Evolutionary conservation across 2,113 vertebrate genomes (phyloP), one percentile per base, ranked within the genome.

Genomic region (Corydoras maculifer): DNA sequence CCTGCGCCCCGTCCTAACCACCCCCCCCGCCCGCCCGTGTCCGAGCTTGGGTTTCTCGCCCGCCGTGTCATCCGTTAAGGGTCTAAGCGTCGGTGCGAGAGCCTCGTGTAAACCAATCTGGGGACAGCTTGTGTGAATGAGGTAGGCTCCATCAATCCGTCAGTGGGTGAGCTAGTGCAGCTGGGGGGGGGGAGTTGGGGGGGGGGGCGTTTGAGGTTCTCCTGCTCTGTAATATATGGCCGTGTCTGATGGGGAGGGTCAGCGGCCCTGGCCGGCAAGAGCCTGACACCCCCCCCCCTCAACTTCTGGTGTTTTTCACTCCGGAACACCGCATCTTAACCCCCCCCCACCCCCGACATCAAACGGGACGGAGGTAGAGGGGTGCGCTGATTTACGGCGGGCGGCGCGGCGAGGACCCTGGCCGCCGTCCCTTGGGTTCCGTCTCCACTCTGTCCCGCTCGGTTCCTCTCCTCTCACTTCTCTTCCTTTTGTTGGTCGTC

Each of bases 281-380:
- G 79, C 88, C 91, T 96, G 94, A 94, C 92, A 93, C 88, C 88
- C 86, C 90, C 91, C 90, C 94, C 94, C 92, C 93, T 88, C 88
- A 86, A 90, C 91, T 90, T 94, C 94, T 98, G 95, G 93, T 93
- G 90, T 94, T 93, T 92, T 94, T 96, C 91, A 97, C 94, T 96
- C 97, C 94, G 97, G 94, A 97, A 93, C 93, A 88, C 70, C 84
- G 89, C 89, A 85, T 92, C 75, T 69, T 92, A 25, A 25, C 18
- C 18, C 18, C 18, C 18, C 18, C 18, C 18, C 18, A 1, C 18
- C 18, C 18, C 1, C 18, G 18, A 97, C 91, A 98, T 98, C 96
- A 98, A 97, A 97, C 93, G 80, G 85, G 86, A 84, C 83, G 87
- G 90, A 91, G 92, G 93, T 93, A 88, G 88, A 83, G 89, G 91